A percentile compares a stretch with the other conserved stretches of the same genome.
These are phyloP conservation scores for Pseudopleuronectes americanus DNA, from an alignment of 2,797 vertebrate species.

Conservation along the genomic window DNA sequence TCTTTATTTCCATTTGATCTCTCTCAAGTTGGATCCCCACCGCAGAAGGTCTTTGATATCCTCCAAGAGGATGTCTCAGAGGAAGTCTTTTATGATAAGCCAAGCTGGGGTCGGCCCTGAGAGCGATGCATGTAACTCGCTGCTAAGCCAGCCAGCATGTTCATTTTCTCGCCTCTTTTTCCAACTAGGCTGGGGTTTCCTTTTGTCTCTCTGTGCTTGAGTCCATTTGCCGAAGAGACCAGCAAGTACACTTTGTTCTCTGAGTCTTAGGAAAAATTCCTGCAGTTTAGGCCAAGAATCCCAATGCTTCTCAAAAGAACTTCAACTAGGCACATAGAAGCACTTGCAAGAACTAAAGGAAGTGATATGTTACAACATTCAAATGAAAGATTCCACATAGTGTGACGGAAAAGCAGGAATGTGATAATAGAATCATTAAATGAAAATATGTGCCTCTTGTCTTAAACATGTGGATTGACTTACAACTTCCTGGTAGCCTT, in stretches of 20 bases:
- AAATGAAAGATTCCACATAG: background rate
- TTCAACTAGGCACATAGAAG: background rate
- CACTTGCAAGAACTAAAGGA: background rate
- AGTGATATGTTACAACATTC: background rate
- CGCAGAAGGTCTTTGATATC: conserved; percentile 68
- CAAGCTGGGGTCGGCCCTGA: conserved; percentile 61
- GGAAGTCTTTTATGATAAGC: conserved; percentile 71
- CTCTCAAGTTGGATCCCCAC: conserved; percentile 52
- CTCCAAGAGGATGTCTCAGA: conserved; percentile 69
- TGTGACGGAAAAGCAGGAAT: background rate
- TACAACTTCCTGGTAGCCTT: no score
- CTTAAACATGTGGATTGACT: background rate
- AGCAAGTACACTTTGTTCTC: conserved; percentile 50
- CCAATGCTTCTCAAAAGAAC: conserved; percentile 13
- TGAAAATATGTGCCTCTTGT: background rate
- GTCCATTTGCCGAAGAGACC: conserved; percentile 28
- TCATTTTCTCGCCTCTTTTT: conserved; percentile 62
- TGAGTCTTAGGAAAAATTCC: conserved; percentile 35
- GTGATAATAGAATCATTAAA: background rate
- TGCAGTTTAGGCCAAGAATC: conserved; percentile 36
- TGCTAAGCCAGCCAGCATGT: conserved; percentile 37
- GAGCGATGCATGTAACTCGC: conserved; percentile 40
- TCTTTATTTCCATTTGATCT: conserved; percentile 70
- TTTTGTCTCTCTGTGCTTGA: conserved; percentile 48
- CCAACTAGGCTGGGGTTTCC: conserved; percentile 53